Evolutionary conservation across 2,888 invertebrate species (phyloP), one percentile per base, ranked within the genome.

Genomic region (Trachelus troglodyta): DNA sequence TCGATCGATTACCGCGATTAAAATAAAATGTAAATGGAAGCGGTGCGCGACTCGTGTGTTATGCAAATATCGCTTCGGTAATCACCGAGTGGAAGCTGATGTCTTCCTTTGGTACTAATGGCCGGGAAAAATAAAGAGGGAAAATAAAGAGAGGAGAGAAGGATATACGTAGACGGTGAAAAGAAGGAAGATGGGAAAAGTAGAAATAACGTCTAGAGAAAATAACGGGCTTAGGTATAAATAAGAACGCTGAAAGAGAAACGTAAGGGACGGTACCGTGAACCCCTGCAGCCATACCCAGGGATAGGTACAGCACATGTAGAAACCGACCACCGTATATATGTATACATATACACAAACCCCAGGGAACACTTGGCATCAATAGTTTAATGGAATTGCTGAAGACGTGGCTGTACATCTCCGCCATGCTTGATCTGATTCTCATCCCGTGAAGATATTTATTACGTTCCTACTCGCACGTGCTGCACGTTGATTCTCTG

Each of bases 41-140:
- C 81, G 78, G 81, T 56, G 56, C 84, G 85, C 84, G 84, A 77
- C 84, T 84, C 88, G 90, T 89, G 90, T 91, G 89, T 89, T 90
- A 91, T 91, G 91, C 90, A 91, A 91, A 91, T 91, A 56, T 79
- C 74, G 81, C 86, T 85, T 87, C 86, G 88, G 89, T 90, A 91
- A 91, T 91, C 91, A 89, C 87, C 85, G 89, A 91, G 90, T 91
- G 90, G 89, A 90, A 89, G 90, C 89, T 88, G 90, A 90, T 91
- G 91, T 91, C 90, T 91, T 90, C 89, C 88, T 89, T 85, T 87
- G 35, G 75, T 73, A 30, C 88, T 89, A 90, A 90, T 90, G 89
- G 89, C 83, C 84, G 88, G 86, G 88, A 85, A 89, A 89, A 89
- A 88, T 86, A 69, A 34, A 73, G 68, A 37, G 34, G 68, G 74